Evolutionary conservation across 2,113 vertebrate genomes (phyloP).

Genomic region (mouse (Mus musculus)): GRCm39 chr1:80755501-80756000

Average conservation of each 20-base stretch:
- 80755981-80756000: conserved; percentile 65
- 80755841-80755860: background rate
- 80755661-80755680: background rate
- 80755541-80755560: too few relatives aligned
- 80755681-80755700: background rate
- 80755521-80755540: background rate
- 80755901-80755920: conserved; percentile 24
- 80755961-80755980: conserved; percentile 40
- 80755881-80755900: conserved; percentile 40
- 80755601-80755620: background rate
- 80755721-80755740: conserved; percentile 18
- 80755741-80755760: background rate
- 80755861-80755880: conserved; percentile 40
- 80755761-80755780: background rate
- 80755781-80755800: conserved; percentile 42
- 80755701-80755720: background rate
- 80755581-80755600: background rate
- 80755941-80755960: background rate
- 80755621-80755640: background rate
- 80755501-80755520: background rate
- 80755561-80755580: background rate
- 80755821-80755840: background rate
- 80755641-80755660: conserved; percentile 3
- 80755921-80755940: background rate
- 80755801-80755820: background rate